Percentiles rank a stretch among this genome's conserved stretches.
These are phyloP conservation scores for Monoplex corrugatus DNA, from an alignment of 2,888 invertebrate genomes.

Conservation along the genomic window DNA sequence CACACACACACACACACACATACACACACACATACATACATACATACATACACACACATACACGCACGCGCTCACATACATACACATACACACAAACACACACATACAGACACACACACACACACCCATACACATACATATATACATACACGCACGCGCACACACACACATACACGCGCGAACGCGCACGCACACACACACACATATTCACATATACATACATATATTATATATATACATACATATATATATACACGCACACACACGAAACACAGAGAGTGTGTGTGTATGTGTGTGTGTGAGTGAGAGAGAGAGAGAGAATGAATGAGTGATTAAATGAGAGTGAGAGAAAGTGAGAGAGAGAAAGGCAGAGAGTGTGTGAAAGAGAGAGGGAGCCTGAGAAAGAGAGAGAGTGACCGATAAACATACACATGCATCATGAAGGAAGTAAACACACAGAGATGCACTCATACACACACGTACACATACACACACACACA, in stretches of 20 bases:
- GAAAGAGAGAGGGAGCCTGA: background rate
- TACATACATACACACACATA: constrained; percentile 1
- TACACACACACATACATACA: background rate
- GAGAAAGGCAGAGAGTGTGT: too few relatives aligned
- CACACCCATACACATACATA: background rate
- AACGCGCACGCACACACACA: background rate
- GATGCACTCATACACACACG: background rate
- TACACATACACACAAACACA: background rate
- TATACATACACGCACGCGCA: background rate
- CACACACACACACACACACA: too few relatives aligned
- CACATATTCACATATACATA: background rate
- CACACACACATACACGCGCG: background rate
- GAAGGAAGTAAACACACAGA: too few relatives aligned
- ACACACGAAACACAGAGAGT: too few relatives aligned
- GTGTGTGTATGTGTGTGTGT: background rate
- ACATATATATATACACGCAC: too few relatives aligned
- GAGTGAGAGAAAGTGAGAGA: background rate
- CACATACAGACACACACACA: background rate
- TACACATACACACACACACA: background rate
- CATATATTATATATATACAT: too few relatives aligned
- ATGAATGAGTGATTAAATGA: background rate
- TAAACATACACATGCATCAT: background rate
- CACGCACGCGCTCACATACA: background rate
- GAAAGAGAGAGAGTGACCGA: background rate
- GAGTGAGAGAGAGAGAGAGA: background rate